A percentile compares a stretch with the other conserved stretches of the same genome.
Evolutionary conservation across 2,113 vertebrate species (phyloP).

Genomic region (Crotalus viridis): DNA sequence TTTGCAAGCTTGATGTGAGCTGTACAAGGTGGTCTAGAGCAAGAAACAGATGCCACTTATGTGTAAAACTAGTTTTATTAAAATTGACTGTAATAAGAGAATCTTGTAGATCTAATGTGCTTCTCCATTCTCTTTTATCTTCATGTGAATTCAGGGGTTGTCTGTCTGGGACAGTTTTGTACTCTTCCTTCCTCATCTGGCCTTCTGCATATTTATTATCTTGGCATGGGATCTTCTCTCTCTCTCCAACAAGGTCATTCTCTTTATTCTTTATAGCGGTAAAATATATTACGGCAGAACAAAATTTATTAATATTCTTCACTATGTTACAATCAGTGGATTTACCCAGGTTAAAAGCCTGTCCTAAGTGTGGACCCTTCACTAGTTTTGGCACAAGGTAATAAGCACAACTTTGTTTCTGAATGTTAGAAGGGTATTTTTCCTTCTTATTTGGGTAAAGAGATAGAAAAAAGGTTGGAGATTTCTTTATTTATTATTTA

Average conservation of each 20-base stretch:
- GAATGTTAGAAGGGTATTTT: neutral
- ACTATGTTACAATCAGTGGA: neutral
- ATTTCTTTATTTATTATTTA: neutral
- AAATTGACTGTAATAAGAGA: neutral
- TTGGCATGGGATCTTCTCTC: neutral
- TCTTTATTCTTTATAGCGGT: neutral
- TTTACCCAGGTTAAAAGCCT: neutral
- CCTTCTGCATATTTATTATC: neutral
- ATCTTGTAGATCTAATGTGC: neutral
- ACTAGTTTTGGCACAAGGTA: neutral
- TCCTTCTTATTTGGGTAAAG: neutral
- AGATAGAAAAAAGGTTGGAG: neutral
- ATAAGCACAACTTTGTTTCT: neutral
- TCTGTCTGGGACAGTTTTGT: neutral
- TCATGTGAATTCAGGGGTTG: neutral
- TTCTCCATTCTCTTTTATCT: neutral
- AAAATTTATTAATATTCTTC: neutral
- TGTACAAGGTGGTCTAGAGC: neutral
- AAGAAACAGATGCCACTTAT: neutral
- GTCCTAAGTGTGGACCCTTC: neutral
- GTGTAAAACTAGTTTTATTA: neutral
- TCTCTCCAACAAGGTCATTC: neutral
- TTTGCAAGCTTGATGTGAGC: neutral
- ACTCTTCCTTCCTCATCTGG: neutral
- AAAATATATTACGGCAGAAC: neutral